These are phyloP conservation scores for Brachystomella parvula DNA, from an alignment of 1,140 invertebrate species.

Conservation along the genomic window DNA sequence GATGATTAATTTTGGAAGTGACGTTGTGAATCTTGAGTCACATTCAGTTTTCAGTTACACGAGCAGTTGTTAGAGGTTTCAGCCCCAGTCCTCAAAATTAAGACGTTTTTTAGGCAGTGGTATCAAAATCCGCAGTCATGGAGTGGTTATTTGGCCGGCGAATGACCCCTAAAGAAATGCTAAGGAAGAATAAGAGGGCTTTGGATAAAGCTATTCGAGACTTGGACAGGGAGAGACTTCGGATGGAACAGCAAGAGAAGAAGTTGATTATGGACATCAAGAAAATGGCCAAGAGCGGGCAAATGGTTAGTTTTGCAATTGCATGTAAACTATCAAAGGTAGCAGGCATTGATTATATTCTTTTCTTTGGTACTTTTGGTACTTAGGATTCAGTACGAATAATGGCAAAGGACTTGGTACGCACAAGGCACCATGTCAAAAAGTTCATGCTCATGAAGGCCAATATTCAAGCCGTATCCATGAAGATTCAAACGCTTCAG, in stretches of 20 bases:
- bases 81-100: too few relatives aligned
- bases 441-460: conserved; percentile 99
- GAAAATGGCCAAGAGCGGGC: conserved; percentile 96
- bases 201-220: conserved; percentile 98
- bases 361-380: too few relatives aligned
- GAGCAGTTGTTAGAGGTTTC: too few relatives aligned
- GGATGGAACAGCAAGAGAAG: conserved; percentile 98
- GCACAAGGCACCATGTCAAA: conserved; percentile 89
- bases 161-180: conserved; percentile 94
- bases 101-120: too few relatives aligned
- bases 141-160: conserved; percentile 96
- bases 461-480: conserved; percentile 96
- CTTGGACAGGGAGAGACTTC: conserved; percentile 82
- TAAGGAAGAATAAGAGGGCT: conserved; percentile 94
- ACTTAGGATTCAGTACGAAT: conserved; percentile 98
- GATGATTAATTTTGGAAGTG: too few relatives aligned
- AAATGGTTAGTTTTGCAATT: conserved; percentile 92
- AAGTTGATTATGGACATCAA: conserved; percentile 98
- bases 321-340: not conserved
- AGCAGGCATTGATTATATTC: not conserved
- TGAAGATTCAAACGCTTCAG: conserved; percentile 96
- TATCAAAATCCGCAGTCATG: too few relatives aligned
- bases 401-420: conserved; percentile 98
- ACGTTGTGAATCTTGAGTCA: too few relatives aligned
- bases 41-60: too few relatives aligned